These are phyloP conservation scores for Athalia cordata DNA, from an alignment of 2,888 invertebrate species.

Conservation along the genomic window DNA sequence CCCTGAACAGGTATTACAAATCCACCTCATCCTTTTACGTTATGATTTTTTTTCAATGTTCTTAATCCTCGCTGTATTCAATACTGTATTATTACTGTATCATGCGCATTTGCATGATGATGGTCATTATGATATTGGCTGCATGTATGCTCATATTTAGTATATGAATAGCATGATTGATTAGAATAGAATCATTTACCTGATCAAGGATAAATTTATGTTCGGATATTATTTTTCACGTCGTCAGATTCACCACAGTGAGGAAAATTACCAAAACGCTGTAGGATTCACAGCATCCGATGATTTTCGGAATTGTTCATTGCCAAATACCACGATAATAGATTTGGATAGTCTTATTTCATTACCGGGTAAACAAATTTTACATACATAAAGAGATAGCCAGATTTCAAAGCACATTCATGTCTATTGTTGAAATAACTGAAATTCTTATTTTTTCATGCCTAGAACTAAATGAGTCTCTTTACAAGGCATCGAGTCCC, in stretches of 20 bases:
- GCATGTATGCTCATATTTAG: background rate
- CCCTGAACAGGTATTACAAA: conserved; percentile 27
- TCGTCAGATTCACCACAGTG: conserved; percentile 1
- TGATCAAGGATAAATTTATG: background rate
- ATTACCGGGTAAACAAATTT: conserved; percentile 1
- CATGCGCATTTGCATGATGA: no score
- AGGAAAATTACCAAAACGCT: no score
- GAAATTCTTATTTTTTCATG: background rate
- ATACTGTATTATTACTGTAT: no score
- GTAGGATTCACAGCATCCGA: no score
- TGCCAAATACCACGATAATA: background rate
- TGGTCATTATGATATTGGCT: background rate
- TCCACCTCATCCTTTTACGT: conserved; percentile 13
- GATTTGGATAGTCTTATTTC: background rate
- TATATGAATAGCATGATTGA: no score
- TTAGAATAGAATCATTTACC: background rate
- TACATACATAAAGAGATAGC: conserved; percentile 8
- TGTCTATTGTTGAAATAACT: background rate
- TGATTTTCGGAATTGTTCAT: no score
- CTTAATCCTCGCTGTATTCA: no score
- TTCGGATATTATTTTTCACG: background rate
- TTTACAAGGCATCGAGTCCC: background rate
- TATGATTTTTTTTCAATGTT: background rate
- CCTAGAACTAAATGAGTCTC: conserved; percentile 9
- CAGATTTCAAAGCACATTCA: background rate